phyloP scores from a whole-genome alignment of 2,113 vertebrate genomes.

The Probosciger aterrimus region DNA sequence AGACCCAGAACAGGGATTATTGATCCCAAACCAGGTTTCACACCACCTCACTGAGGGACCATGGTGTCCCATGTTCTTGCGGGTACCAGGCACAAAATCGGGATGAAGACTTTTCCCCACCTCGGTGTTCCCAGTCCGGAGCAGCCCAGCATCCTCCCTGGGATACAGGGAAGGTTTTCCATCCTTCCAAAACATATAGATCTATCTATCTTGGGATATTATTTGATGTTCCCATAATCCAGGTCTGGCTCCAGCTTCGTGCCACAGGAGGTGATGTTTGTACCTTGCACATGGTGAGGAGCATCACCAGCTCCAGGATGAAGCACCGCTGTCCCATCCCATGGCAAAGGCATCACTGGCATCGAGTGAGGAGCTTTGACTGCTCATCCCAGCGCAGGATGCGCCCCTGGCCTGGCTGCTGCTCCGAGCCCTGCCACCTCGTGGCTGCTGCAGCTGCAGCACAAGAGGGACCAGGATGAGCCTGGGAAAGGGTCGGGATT shows the following conservation, averaged over 20 bases:
- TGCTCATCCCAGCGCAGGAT: neutral
- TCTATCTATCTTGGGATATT: accelerated
- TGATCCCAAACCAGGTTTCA: neutral
- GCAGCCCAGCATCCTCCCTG: neutral
- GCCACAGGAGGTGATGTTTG: neutral
- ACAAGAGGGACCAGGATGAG: neutral
- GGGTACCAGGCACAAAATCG: accelerated
- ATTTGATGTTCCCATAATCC: accelerated
- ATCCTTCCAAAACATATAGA: too few relatives aligned
- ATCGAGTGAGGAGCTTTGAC: neutral
- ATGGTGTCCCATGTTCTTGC: accelerated
- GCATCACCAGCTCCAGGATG: neutral
- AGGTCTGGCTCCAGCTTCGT: neutral
- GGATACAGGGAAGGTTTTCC: accelerated
- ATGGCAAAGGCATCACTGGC: neutral
- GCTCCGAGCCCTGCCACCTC: neutral
- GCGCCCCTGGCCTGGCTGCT: neutral
- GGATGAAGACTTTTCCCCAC: neutral
- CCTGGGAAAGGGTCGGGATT: neutral
- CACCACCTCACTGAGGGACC: accelerated
- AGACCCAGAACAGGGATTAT: accelerated
- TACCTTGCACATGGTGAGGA: accelerated
- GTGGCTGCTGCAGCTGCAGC: neutral
- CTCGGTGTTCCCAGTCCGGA: too few relatives aligned
- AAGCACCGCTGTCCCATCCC: accelerated